Evolutionary conservation across 2,888 invertebrate genomes (phyloP).

Genomic region (Euclidia mi): DNA sequence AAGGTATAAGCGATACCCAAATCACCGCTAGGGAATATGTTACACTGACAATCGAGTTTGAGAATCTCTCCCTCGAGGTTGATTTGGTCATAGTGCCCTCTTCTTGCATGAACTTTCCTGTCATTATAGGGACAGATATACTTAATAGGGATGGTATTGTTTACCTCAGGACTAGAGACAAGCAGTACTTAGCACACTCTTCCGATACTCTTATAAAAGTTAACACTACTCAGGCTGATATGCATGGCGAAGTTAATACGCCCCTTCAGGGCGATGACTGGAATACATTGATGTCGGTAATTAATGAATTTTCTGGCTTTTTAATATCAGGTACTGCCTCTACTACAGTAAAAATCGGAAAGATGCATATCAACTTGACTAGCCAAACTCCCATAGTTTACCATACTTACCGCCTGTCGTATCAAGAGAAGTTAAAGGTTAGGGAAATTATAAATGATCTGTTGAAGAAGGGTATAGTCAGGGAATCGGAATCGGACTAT

Average conservation of each 20-base stretch:
- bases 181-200: background rate
- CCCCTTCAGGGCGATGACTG: background rate
- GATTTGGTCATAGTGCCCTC: conserved; percentile 10
- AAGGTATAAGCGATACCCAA: conserved; percentile 4
- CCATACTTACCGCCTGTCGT: background rate
- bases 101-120: background rate
- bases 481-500: conserved; percentile 7
- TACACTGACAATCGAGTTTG: conserved; percentile 12
- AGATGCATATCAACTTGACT: conserved; percentile 1
- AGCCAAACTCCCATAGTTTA: background rate
- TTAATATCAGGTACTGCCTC: conserved; percentile 5
- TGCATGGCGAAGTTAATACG: background rate
- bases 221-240: background rate
- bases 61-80: conserved; percentile 2
- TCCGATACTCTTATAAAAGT: background rate
- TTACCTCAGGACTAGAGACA: background rate
- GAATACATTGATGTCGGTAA: background rate
- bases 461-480: too few relatives aligned
- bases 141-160: too few relatives aligned
- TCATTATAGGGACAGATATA: conserved; percentile 18
- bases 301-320: conserved; percentile 1
- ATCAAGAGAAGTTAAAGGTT: conserved; percentile 7
- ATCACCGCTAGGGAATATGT: conserved; percentile 10
- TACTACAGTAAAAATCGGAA: background rate
- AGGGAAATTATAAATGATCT: conserved; percentile 3